Conservation (phyloP, 2,797 vertebrate species). For the Coreius guichenoti region DNA sequence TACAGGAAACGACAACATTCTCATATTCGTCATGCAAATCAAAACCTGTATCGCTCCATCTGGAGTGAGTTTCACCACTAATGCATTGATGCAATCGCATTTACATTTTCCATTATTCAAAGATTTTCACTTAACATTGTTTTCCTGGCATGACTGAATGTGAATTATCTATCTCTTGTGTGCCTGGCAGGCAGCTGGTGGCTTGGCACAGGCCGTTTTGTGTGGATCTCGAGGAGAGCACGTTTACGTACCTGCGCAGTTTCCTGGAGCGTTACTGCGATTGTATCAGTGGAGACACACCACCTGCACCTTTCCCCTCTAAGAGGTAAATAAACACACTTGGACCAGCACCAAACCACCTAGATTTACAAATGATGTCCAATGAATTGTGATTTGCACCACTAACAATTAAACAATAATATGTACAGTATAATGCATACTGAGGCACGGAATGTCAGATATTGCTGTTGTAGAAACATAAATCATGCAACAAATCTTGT, state of each 20-base stretch:
- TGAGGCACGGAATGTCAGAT: too few relatives aligned
- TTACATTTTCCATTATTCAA: conserved; percentile 8
- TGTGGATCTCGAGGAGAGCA: conserved; percentile 85
- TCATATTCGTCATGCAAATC: background rate
- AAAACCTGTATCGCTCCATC: background rate
- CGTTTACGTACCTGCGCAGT: conserved; percentile 80
- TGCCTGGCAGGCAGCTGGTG: conserved; percentile 77
- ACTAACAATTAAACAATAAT: background rate
- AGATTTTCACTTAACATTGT: conserved; percentile 1
- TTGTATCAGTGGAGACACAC: conserved; percentile 76
- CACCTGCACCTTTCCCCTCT: conserved; percentile 79
- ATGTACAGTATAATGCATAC: background rate
- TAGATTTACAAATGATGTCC: background rate
- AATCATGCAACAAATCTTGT: background rate
- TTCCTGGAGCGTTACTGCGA: conserved; percentile 84
- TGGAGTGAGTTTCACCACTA: background rate
- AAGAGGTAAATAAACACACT: conserved; percentile 69
- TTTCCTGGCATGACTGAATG: conserved; percentile 27
- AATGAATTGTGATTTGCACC: background rate
- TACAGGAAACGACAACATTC: background rate
- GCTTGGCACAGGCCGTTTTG: conserved; percentile 86
- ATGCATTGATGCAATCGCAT: conserved; percentile 33
- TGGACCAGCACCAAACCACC: background rate
- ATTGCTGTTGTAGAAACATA: background rate
- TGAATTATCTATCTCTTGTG: conserved; percentile 30